Evolutionary conservation across 1,140 invertebrate species (phyloP), one percentile per base, ranked within the genome.

Genomic region (Leptoteleia sp.): DNA sequence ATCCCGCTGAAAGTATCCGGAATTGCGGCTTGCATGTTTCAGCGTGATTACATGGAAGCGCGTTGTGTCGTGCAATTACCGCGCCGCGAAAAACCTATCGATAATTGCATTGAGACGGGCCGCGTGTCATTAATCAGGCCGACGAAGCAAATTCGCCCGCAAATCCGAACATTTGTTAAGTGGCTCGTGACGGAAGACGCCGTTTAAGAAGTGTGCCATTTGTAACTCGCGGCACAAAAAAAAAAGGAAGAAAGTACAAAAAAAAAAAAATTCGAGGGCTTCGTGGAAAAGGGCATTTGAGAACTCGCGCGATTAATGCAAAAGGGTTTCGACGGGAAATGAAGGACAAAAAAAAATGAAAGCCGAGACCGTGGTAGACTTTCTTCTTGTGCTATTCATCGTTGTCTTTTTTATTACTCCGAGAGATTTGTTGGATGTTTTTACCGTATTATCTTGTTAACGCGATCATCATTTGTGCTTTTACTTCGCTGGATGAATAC

Each of bases 261-360:
- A n/a, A n/a, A n/a, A n/a, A n/a, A 80, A 83, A 79, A 70, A 82
- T 55, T 59, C 35, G 42, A 37, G 50, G 15, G 62, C 59, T 25
- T 54, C 35, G 62, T 61, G 62, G 77, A 76, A 73, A 77, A n/a
- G 72, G 59, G 61, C 68, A 71, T 79, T 79, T 64, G 45, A 73
- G 82, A 80, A 76, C 77, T 76, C 52, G 38, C 48, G 62, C 77
- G 79, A 85, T 84, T 85, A 85, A 84, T 83, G 75, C 81, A 76
- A 72, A 82, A 79, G 71, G 79, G 75, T 65, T 78, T 67, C 68
- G 42, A 40, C 55, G 52, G n/a, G 11, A 9, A 35, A 35, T 27
- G 9, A 3, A 6, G 37, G 37, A 45, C n/a, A n/a, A n/a, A n/a
- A n/a, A 70, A 59, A 76, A 76, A 68, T 48, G 22, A 16, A 35